Base-by-base conservation (phyloP, 2,797 vertebrate species). In the Anabas testudineus region DNA sequence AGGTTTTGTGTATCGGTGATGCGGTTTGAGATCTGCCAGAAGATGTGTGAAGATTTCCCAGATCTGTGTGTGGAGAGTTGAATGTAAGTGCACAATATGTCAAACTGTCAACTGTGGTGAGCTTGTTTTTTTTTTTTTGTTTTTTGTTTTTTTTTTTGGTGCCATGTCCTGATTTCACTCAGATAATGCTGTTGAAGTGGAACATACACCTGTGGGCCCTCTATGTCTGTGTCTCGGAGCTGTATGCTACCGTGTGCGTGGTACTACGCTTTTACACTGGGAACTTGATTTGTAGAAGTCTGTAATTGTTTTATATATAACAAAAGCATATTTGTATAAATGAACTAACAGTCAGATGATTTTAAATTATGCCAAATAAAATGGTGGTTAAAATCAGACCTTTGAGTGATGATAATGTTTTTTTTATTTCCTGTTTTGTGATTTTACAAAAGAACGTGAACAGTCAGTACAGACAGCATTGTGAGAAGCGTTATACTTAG, bases 251-350 rank as follows among this genome's bases (percentile, higher is more conserved):
- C 85, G 79, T 88, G 87, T 90, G 90, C 79, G 87, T 92, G 95
- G 93, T 95, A 95, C 95, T 94, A 94, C 92, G 93, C 92, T 90
- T 92, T 94, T 95, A 96, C 95, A 96, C 95, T 96, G 96, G 95
- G 94, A 95, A 96, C 95, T 93, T 95, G 92, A 95, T 96, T 94
- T 94, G 94, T 95, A 92, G 86, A 93, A 88, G 84, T 88, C 87
- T 91, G 90, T 89, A 93, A 92, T 93, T 93, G 88, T 92, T 93
- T 93, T 94, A 93, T 94, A 93, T 92, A 93, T 94, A 94, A 92
- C 93, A 93, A 93, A 93, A 85, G 77, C 89, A 90, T 90, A 93
- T 94, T 94, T 96, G 93, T 96, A 94, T 94, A 94, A 92, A 94
- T 94, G 90, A 91, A 95, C 94, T 95, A 96, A 96, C 92, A 90